Percentiles rank a stretch among this genome's conserved stretches.
Evolutionary conservation across 2,797 vertebrate genomes (phyloP).

Genomic region (Calcarius lapponicus): DNA sequence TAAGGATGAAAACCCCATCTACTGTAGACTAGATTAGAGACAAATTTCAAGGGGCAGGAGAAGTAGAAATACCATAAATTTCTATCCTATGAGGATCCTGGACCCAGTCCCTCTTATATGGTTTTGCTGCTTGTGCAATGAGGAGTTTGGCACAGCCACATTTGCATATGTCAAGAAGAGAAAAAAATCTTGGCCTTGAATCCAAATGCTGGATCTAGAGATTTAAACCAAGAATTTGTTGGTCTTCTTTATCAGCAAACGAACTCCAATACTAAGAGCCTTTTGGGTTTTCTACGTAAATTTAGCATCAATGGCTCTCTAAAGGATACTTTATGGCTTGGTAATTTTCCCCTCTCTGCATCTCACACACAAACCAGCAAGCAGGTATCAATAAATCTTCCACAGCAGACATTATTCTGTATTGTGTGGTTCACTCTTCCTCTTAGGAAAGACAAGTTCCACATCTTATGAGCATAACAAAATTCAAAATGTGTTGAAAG

Average conservation of each 20-base stretch:
- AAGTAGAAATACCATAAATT: neutral
- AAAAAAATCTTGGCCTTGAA: neutral
- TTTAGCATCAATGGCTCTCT: neutral
- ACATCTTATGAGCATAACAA: neutral
- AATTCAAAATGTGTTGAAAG: neutral
- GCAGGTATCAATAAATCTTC: neutral
- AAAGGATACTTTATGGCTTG: neutral
- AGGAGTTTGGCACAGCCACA: neutral
- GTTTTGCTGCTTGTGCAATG: neutral
- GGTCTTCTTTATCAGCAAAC: neutral
- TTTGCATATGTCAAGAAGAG: neutral
- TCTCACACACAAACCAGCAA: neutral
- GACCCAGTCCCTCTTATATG: neutral
- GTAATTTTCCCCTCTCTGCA: neutral
- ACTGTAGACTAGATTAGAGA: neutral
- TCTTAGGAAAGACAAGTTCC: neutral
- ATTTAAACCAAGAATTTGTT: neutral
- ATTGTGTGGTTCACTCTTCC: neutral
- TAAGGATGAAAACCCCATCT: neutral
- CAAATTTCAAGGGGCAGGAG: neutral
- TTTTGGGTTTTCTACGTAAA: neutral
- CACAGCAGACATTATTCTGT: neutral
- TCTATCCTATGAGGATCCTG: neutral
- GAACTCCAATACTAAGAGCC: neutral
- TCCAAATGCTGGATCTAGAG: neutral